Evolutionary conservation across 1,140 invertebrate species (phyloP), one percentile per base, ranked within the genome.

Genomic region (Aphis craccivora): DNA sequence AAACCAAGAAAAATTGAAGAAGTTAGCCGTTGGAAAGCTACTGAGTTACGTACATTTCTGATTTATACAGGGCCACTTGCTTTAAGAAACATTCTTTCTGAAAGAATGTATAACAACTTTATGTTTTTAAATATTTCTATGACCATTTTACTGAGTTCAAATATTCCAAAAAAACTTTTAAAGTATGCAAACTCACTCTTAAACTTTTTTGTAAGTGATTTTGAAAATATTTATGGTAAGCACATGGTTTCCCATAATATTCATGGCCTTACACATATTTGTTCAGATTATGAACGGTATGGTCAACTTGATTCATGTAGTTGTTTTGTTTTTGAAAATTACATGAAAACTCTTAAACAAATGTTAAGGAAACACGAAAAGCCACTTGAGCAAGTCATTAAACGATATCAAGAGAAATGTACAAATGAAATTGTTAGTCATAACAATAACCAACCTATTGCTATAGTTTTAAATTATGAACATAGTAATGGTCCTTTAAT

Each of bases 21-120:
- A 48, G 37, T 95, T 76, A 94, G 95, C 14, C 90, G 94, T 45
- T 96, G 95, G 95, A 96, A 96, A 94, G 96, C 95, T 20, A 96
- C 95, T 90, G 96, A 96, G 94, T 95, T 95, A 94, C 93, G 95
- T 35, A 94, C 95, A 86, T 95, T 96, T 94, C 90, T 96, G 35
- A 94, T 96, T 18, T 96, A 96, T 94, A 95, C 95, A 23, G 95
- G 95, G 14, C 94, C 95, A 84, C 93, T 95, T 30, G 94, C 95
- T 86, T 94, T 96, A 53, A 94, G 94, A 94, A 93, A 94, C 43
- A 94, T 94, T 93, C 51, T 96, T 51, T 22, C 93, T n/a, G 48
- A 94, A 48, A 93, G 95, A 37, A 35, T 94, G n/a, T 95, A 95
- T 94, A 25, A 94, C 18, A 94, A 96, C 94, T 96, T 96, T 94